Conservation (phyloP, 1,140 invertebrate genomes). For the Psilanteris sp. region DNA sequence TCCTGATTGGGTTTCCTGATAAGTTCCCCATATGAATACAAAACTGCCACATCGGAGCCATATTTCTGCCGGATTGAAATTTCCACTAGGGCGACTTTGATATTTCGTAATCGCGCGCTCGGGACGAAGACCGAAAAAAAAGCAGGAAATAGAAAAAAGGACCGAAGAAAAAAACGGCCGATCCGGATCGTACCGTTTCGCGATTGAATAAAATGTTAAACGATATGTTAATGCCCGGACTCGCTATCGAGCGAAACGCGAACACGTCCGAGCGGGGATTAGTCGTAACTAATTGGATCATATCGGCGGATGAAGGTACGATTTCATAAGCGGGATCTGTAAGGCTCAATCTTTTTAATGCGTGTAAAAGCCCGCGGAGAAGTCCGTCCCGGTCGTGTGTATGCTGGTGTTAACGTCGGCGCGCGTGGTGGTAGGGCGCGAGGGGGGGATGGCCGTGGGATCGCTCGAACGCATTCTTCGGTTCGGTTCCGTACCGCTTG, state of each 20-base stretch:
- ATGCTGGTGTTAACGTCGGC: conserved; percentile 25
- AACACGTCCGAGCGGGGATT: conserved; percentile 24
- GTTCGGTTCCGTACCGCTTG: conserved; percentile 20
- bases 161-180: no score
- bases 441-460: conserved; percentile 40
- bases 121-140: no score
- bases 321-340: conserved; percentile 33
- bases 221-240: conserved; percentile 25
- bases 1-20: no score
- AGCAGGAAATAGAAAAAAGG: no score
- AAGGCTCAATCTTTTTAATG: conserved; percentile 38
- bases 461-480: conserved; percentile 41
- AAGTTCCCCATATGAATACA: no score
- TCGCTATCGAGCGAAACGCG: conserved; percentile 9
- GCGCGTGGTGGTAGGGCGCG: conserved; percentile 12
- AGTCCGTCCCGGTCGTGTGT: conserved; percentile 28
- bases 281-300: conserved; percentile 44
- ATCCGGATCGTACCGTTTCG: conserved; percentile 1
- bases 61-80: no score
- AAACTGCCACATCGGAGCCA: no score
- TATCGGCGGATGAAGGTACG: conserved; percentile 21
- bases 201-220: conserved; percentile 29
- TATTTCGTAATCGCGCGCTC: no score
- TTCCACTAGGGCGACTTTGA: no score
- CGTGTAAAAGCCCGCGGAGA: conserved; percentile 23